Base-by-base conservation (phyloP, 2,888 invertebrate genomes). In the Xestia c-nigrum region DNA sequence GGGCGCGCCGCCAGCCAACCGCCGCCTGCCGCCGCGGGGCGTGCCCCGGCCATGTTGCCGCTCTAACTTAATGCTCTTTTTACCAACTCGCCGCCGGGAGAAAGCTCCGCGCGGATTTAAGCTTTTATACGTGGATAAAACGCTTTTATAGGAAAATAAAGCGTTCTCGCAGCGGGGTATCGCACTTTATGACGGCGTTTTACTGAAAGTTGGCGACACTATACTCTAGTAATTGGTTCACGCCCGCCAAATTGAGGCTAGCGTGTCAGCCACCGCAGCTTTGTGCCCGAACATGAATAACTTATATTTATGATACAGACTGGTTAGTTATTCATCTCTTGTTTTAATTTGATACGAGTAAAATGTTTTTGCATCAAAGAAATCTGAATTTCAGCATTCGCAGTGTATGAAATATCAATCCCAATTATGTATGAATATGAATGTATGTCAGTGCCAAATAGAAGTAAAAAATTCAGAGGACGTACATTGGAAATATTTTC, bases 111-210 rank as follows among this genome's bases (percentile, higher is more conserved):
- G 94, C 94, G 95, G 96, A 96, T 96, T 96, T 96, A 95, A 96
- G 96, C 96, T 96, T 96, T 96, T 96, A 96, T 96, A 95, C 95
- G 96, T 95, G 95, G 95, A 96, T 96, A 95, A 96, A 96, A 95
- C 95, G 96, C 96, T 96, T 96, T 96, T 96, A 96, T 96, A 93
- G 95, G 94, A 95, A 95, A 95, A 96, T 96, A 96, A 96, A 96
- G 94, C 94, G 95, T 95, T 95, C 95, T 94, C 95, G 94, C 95
- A 92, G 95, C 95, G 96, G 96, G 94, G 95, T 95, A 94, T 96
- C 94, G 92, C 95, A 94, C 94, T 96, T 96, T 96, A 96, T 95
- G 94, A 94, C 92, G 91, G 92, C 94, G 93, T 94, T 96, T 95
- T 93, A 94, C 96, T 95, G 94, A 94, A 95, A 95, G 92, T 96